These are phyloP conservation scores for Chorisops tibialis DNA, from an alignment of 2,888 invertebrate species.

Conservation along the genomic window DNA sequence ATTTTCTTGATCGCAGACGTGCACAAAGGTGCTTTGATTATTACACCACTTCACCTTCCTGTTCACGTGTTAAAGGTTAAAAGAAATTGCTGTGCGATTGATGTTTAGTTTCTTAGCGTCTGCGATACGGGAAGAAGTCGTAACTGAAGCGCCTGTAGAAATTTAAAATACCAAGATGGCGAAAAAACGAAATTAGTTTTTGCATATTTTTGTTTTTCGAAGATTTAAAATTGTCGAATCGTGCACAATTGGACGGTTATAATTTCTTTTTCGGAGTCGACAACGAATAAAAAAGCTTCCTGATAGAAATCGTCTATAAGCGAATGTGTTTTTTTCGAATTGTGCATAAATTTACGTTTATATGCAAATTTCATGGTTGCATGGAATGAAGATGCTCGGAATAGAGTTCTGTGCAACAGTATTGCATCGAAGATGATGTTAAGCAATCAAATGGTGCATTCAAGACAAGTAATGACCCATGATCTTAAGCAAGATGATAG, in stretches of 20 bases:
- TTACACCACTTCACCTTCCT: too few species aligned
- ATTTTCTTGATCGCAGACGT: too few species aligned
- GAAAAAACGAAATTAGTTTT: not conserved
- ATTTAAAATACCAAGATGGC: too few species aligned
- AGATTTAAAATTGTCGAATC: conserved; percentile 1
- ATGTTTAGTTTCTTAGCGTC: too few species aligned
- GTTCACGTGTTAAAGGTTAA: too few species aligned
- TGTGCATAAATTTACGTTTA: not conserved
- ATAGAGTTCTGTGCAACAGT: not conserved
- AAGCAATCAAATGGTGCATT: conserved; percentile 1
- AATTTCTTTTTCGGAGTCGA: not conserved
- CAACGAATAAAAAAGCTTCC: not conserved
- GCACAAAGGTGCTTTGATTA: too few species aligned
- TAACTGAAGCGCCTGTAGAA: too few species aligned
- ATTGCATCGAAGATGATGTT: not conserved
- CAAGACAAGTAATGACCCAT: conserved; percentile 9
- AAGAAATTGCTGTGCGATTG: too few species aligned
- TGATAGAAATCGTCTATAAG: not conserved
- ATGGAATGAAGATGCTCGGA: conserved; percentile 13
- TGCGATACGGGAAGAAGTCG: too few species aligned
- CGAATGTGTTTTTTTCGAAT: not conserved
- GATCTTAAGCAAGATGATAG: not conserved
- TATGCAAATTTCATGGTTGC: conserved; percentile 9
- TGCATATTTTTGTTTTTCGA: not conserved
- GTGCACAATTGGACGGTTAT: not conserved